Base-by-base conservation (phyloP, 1,140 invertebrate species). In the Solen grandis region DNA sequence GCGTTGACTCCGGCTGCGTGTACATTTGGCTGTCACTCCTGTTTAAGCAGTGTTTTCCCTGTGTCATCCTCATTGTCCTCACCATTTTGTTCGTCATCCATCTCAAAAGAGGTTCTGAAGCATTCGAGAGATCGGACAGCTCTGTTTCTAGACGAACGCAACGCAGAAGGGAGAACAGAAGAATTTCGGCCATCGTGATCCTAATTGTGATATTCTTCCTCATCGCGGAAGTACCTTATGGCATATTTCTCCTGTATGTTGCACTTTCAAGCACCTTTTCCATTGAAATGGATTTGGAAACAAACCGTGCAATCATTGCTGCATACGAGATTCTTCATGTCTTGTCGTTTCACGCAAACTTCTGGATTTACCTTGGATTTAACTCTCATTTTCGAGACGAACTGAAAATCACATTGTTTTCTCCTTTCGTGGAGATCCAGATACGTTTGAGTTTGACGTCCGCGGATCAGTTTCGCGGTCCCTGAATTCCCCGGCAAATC, bases 361-460 rank as follows among this genome's bases (percentile, higher is more conserved):
- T 80, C 57, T 80, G 77, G 77, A 72, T 72, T 36, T 80, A 80
- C 41, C n/a, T n/a, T n/a, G n/a, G n/a, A n/a, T n/a, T n/a, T n/a
- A n/a, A n/a, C n/a, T n/a, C n/a, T n/a, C n/a, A n/a, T n/a, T n/a
- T n/a, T n/a, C n/a, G n/a, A n/a, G n/a, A n/a, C n/a, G n/a, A n/a
- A n/a, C n/a, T n/a, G n/a, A n/a, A n/a, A n/a, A n/a, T n/a, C n/a
- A n/a, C n/a, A n/a, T n/a, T n/a, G n/a, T n/a, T n/a, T n/a, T n/a
- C n/a, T n/a, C n/a, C n/a, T n/a, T n/a, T n/a, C n/a, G n/a, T n/a
- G n/a, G n/a, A n/a, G n/a, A n/a, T n/a, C n/a, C n/a, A n/a, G n/a
- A n/a, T n/a, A n/a, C n/a, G n/a, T n/a, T n/a, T n/a, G n/a, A n/a
- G n/a, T n/a, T n/a, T n/a, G n/a, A n/a, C n/a, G n/a, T n/a, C n/a